Base-by-base conservation (phyloP, 2,888 invertebrate genomes). In the Eupsilia transversa region DNA sequence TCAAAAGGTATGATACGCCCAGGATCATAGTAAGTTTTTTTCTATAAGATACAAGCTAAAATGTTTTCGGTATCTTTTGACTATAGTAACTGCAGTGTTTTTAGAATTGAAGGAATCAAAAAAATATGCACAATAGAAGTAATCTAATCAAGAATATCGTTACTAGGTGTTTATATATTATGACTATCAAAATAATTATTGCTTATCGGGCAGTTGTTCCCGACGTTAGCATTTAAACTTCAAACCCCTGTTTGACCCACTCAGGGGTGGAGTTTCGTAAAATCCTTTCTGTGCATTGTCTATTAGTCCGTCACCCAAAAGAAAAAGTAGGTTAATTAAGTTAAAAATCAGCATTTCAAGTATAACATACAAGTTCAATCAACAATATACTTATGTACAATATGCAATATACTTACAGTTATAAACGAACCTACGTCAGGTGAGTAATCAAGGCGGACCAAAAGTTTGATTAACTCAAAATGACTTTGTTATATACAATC, bases 391-490 rank as follows among this genome's bases (percentile, higher is more conserved):
- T n/a, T n/a, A n/a, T n/a, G n/a, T n/a, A n/a, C n/a, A n/a, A n/a
- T n/a, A n/a, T n/a, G n/a, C n/a, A n/a, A n/a, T n/a, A n/a, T n/a
- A n/a, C n/a, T n/a, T n/a, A n/a, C 12, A 12, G n/a, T 27, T 30
- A 6, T 27, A 10, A 6, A 30, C 43, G 27, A 7, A 43, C 6
- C 23, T 10, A 30, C 30, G 35, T 30, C 38, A 49, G 23, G 27
- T 33, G 61, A 68, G 60, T 43, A 35, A 38, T 38, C 54, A 54
- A 20, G 17, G 14, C 6, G 17, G 17, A 33, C 38, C 46, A 38
- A 57, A 77, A 77, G 10, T 69, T 74, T 56, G 49, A 77, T 63
- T 69, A 61, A 69, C 61, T 68, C 33, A 41, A 57, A 76, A 76
- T 54, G 23, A 76, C 38, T 76, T 67, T 27, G 43, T 75, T 17